These are phyloP conservation scores for Orientallactaga bullata DNA, from an alignment of 2,113 vertebrate genomes.

Conservation along the genomic window DNA sequence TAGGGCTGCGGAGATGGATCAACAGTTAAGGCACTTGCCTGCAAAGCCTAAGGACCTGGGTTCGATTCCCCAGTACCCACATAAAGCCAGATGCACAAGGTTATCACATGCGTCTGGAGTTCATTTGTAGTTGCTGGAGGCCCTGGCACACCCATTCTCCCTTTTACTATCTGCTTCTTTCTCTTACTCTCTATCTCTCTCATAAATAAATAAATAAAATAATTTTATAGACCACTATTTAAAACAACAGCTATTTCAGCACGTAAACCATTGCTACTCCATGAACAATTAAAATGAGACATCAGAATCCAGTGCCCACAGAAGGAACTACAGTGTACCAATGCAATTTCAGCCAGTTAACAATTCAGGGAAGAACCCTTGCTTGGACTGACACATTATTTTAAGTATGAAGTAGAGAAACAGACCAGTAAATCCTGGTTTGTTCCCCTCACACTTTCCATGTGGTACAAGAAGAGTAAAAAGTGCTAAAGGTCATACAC, in stretches of 20 bases:
- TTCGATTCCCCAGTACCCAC: too few relatives aligned
- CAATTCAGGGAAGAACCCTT: background rate
- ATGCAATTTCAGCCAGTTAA: background rate
- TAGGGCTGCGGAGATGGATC: too few relatives aligned
- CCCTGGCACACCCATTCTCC: too few relatives aligned
- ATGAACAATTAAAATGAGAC: slow-evolving; percentile 9
- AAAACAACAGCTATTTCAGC: background rate
- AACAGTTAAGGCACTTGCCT: too few relatives aligned
- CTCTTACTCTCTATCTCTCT: too few relatives aligned
- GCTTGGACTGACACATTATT: background rate
- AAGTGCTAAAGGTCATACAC: slow-evolving; percentile 39
- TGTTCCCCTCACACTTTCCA: background rate
- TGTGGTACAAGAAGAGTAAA: background rate
- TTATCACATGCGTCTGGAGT: too few relatives aligned
- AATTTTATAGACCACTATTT: too few relatives aligned
- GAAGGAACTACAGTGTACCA: background rate
- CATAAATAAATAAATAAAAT: too few relatives aligned
- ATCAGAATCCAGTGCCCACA: background rate
- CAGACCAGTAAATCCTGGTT: background rate
- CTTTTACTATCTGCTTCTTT: too few relatives aligned
- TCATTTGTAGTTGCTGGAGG: too few relatives aligned
- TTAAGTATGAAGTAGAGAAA: background rate
- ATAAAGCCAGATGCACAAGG: too few relatives aligned
- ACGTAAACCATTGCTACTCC: background rate
- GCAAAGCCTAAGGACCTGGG: too few relatives aligned